A percentile compares a stretch with the other conserved stretches of the same genome.
Conservation (phyloP, 2,888 invertebrate species). For the Melanchra persicariae region DNA sequence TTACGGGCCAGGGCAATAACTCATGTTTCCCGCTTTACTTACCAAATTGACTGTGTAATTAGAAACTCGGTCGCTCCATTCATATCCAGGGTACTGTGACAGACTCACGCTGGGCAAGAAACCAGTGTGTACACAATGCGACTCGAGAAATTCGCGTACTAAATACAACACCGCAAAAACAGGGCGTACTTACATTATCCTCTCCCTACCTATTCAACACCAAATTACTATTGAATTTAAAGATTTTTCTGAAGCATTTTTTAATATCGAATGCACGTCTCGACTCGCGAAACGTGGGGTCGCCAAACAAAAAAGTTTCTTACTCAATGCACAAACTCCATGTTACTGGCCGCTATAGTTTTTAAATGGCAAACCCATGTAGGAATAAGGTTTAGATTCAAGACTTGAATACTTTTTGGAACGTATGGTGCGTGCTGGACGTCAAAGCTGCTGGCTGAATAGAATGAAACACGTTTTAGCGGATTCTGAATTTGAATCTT, state of each 20-base stretch:
- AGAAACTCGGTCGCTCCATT: slow-evolving; percentile 83
- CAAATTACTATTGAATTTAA: slow-evolving; percentile 90
- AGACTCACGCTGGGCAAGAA: slow-evolving; percentile 87
- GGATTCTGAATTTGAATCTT: slow-evolving; percentile 77
- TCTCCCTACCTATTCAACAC: slow-evolving; percentile 84
- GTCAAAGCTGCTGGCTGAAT: slow-evolving; percentile 81
- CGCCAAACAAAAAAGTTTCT: slow-evolving; percentile 75
- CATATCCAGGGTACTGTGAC: slow-evolving; percentile 78
- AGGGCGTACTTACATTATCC: slow-evolving; percentile 86
- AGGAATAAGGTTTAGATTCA: slow-evolving; percentile 84
- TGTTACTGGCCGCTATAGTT: slow-evolving; percentile 65
- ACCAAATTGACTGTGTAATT: slow-evolving; percentile 90
- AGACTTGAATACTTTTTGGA: slow-evolving; percentile 69
- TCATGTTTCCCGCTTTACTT: slow-evolving; percentile 85
- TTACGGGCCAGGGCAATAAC: slow-evolving; percentile 85
- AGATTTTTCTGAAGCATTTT: slow-evolving; percentile 87
- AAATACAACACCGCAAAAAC: slow-evolving; percentile 89
- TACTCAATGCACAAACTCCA: slow-evolving; percentile 66
- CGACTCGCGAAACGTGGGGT: slow-evolving; percentile 75
- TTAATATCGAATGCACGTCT: slow-evolving; percentile 85
- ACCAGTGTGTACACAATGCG: slow-evolving; percentile 88
- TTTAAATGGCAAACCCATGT: slow-evolving; percentile 72
- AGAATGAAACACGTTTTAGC: slow-evolving; percentile 83
- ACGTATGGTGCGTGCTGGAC: slow-evolving; percentile 74
- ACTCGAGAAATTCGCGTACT: slow-evolving; percentile 87